Percentiles rank a stretch among this genome's conserved stretches.
These are phyloP conservation scores for Oreochromis spilurus DNA, from an alignment of 2,113 vertebrate genomes.

Conservation along the genomic window DNA sequence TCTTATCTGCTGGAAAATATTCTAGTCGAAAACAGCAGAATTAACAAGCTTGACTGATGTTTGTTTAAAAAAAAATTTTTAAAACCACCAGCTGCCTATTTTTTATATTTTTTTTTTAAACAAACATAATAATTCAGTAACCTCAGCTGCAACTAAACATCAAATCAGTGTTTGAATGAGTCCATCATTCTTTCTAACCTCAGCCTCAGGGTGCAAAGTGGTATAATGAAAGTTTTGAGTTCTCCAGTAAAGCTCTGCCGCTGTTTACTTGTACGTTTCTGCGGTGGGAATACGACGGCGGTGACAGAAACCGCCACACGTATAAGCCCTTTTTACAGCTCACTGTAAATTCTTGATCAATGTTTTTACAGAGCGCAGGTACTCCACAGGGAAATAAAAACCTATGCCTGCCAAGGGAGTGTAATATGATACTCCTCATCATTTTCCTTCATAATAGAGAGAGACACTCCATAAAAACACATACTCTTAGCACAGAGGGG, in stretches of 20 bases:
- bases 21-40: background rate
- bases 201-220: conserved; percentile 1
- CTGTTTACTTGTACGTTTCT: background rate
- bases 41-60: background rate
- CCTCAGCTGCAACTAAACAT: background rate
- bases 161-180: background rate
- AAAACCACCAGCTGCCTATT: background rate
- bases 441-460: conserved; percentile 55
- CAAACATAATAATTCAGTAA: background rate
- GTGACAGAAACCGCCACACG: conserved; percentile 19
- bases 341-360: conserved; percentile 53
- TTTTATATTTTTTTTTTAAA: background rate
- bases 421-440: conserved; percentile 52
- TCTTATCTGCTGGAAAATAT: background rate
- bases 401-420: conserved; percentile 30
- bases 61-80: background rate
- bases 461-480: conserved; percentile 60
- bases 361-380: conserved; percentile 36
- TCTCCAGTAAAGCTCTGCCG: background rate
- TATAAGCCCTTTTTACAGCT: conserved; percentile 27
- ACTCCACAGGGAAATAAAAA: conserved; percentile 64
- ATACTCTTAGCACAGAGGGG: background rate
- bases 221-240: background rate
- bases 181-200: conserved; percentile 11
- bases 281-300: background rate